Evolutionary conservation across 2,113 vertebrate species (phyloP), one percentile per base, ranked within the genome.

Genomic region (Zosterops japonicus): DNA sequence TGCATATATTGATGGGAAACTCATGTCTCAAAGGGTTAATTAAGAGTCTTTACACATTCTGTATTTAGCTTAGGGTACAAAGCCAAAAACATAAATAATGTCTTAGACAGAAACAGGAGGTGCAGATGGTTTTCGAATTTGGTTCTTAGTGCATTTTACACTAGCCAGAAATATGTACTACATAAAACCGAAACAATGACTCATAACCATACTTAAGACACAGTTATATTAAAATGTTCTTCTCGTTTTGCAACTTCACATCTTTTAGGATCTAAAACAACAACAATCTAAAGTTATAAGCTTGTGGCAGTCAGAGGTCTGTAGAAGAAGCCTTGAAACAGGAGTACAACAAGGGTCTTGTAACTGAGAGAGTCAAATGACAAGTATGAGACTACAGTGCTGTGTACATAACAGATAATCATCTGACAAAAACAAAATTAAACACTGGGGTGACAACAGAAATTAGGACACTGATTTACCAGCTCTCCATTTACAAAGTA

Each of bases 21-120:
- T 86, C 89, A 93, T 93, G 96, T 98, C 98, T 98, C 97, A 94
- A 97, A 98, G 97, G 97, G 98, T 98, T 98, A 98, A 98, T 98
- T 97, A 98, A 96, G 93, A 97, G 96, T 91, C 97, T 97, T 98
- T 98, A 98, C 97, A 97, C 92, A 95, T 97, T 97, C 97, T 91
- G 56, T 96, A 97, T 98, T 98, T 98, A 98, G 97, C 94, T 96
- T 70, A 69, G 65, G 92, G 94, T 95, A 97, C 95, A 97, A 98
- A 97, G 97, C 98, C 97, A 95, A 97, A 98, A 97, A 93, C 97
- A 98, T 98, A 98, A 98, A 98, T 98, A 98, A 98, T 9, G 33
- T 96, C 94, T 97, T 83, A 91, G 95, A 95, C 47, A 93, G 98
- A 98, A 98, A 97, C 96, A 97, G 94, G 95, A 97, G 92, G 96